A percentile compares a stretch with the other conserved stretches of the same genome.
These are phyloP conservation scores for Limnephilus marmoratus DNA, from an alignment of 2,888 invertebrate species.

Conservation along the genomic window DNA sequence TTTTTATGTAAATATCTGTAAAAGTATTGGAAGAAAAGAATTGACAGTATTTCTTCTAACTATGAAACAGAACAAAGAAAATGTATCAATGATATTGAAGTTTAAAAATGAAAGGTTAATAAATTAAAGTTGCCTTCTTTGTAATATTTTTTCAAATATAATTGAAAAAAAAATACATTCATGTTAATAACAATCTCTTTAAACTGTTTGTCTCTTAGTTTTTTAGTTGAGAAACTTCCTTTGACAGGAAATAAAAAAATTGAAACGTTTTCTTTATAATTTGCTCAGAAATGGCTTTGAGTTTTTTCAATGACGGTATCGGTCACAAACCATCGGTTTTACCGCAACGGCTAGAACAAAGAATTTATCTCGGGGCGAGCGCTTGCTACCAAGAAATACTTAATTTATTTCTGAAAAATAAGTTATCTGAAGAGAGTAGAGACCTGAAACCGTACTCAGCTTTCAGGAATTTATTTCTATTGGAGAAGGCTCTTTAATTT, in stretches of 20 bases:
- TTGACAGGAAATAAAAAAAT: neutral
- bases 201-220: neutral
- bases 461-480: constrained; percentile 2
- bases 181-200: neutral
- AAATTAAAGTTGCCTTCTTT: too few species aligned
- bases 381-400: neutral
- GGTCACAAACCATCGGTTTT: neutral
- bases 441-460: neutral
- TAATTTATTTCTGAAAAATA: neutral
- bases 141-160: too few species aligned
- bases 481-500: neutral
- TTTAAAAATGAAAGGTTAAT: too few species aligned
- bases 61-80: too few species aligned
- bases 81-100: too few species aligned
- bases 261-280: neutral
- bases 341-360: neutral
- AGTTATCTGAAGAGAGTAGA: neutral
- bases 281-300: neutral
- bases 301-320: neutral
- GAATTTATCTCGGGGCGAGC: neutral
- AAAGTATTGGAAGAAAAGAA: too few species aligned
- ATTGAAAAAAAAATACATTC: too few species aligned
- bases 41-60: too few species aligned
- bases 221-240: neutral
- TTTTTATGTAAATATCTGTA: too few species aligned